Conservation (phyloP, 2,113 vertebrate genomes). For the Brachionichthys hirsutus region DNA sequence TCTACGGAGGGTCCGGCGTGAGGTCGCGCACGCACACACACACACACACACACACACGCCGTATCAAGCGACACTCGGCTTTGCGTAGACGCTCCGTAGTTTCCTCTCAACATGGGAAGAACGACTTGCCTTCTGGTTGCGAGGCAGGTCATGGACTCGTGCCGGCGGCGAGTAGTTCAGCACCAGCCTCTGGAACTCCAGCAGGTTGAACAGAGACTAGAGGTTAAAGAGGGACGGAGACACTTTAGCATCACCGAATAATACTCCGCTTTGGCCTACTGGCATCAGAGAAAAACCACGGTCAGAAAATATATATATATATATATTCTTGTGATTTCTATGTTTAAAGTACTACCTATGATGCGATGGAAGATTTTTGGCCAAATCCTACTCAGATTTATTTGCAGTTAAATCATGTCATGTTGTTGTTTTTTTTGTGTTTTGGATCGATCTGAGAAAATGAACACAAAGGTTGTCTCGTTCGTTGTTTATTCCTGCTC, state of each 20-base stretch:
- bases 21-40: neutral
- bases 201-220: slow-evolving; percentile 79
- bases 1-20: neutral
- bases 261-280: no score
- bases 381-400: no score
- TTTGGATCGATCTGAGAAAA: no score
- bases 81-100: neutral
- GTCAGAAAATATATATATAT: no score
- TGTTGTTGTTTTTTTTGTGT: no score
- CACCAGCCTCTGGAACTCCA: slow-evolving; percentile 97
- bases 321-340: no score
- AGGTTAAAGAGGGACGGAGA: slow-evolving; percentile 9
- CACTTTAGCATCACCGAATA: neutral
- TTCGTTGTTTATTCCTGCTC: slow-evolving; percentile 60
- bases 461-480: neutral
- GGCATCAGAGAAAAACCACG: no score
- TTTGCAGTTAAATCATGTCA: no score
- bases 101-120: no score
- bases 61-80: neutral
- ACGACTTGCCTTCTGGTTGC: slow-evolving; percentile 92
- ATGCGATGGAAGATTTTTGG: no score
- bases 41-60: neutral
- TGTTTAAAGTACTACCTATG: no score
- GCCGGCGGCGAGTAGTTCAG: slow-evolving; percentile 92
- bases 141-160: slow-evolving; percentile 88